Conservation (phyloP, 2,797 vertebrate genomes). For the Lophura swinhoii region DNA sequence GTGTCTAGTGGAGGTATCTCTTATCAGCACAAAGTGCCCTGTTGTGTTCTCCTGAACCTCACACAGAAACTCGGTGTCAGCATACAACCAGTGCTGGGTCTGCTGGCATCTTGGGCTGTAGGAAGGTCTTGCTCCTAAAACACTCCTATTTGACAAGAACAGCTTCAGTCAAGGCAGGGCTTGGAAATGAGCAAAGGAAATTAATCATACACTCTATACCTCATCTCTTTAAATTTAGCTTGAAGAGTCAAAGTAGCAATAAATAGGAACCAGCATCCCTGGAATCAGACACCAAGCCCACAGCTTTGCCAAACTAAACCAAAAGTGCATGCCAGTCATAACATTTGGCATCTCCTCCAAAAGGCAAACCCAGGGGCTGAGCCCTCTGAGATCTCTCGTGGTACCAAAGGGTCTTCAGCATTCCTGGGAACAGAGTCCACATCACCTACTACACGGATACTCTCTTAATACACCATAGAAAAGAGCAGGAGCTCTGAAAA, state of each 20-base stretch:
- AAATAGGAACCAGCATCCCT: neutral
- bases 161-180: neutral
- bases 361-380: neutral
- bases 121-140: neutral
- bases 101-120: neutral
- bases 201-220: neutral
- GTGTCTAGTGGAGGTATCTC: neutral
- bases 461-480: neutral
- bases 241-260: neutral
- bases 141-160: neutral
- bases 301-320: neutral
- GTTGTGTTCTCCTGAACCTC: neutral
- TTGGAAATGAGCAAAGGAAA: neutral
- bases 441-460: neutral
- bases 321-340: neutral
- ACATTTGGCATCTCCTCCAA: neutral
- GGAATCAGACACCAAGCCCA: neutral
- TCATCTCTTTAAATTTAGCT: neutral
- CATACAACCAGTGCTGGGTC: rapidly evolving
- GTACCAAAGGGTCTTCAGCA: neutral
- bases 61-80: neutral
- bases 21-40: neutral
- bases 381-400: rapidly evolving
- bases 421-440: neutral
- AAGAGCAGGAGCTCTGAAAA: neutral